Base-by-base conservation (phyloP, 2,113 vertebrate species). In the Eleginops maclovinus region DNA sequence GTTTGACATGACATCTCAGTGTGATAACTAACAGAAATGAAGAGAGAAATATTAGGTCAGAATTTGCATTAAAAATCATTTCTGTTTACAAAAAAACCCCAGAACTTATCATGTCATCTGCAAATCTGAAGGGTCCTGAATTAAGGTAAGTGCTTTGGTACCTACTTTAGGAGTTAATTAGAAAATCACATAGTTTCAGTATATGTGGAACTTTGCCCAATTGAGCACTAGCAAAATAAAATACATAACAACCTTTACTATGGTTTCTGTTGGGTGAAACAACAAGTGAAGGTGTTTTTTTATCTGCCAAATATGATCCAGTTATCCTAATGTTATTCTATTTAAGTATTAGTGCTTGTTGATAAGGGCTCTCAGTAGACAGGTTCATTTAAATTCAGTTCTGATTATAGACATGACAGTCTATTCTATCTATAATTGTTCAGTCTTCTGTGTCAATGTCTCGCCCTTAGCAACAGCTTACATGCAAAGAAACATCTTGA, bases 401-500 rank as follows among this genome's bases (percentile, higher is more conserved):
- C 21, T 53, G 19, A 53, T 47, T 66, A 13, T 36, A 14, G 58
- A 22, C 50, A 41, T 46, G 7, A 64, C 13, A 21, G 31, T 36
- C 31, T 36, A 36, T 8, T 36, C 31, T 36, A 7, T 49, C 40
- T 61, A 8, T 58, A 31, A 17, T 31, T 19, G 0, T 17, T 46
- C 41, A 15, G 67, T 51, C 24, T 26, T 36, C 22, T 63, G 63
- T 68, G 21, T 63, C 51, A 61, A 0, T 44, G 56, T 69, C 47
- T n/a, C 31, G 13, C 44, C 11, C 62, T 40, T 58, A 41, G 41
- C 68, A 63, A 49, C 46, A 41, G 53, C 83, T 81, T 81, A 82
- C 67, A 77, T 82, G 60, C 7, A 36, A 36, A 82, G 26, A 78
- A 84, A 83, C 47, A 82, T 60, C 28, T 65, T 91, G 68, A 89